phyloP scores from a whole-genome alignment of 1,140 invertebrate genomes.

The Heliconius nattereri region DNA sequence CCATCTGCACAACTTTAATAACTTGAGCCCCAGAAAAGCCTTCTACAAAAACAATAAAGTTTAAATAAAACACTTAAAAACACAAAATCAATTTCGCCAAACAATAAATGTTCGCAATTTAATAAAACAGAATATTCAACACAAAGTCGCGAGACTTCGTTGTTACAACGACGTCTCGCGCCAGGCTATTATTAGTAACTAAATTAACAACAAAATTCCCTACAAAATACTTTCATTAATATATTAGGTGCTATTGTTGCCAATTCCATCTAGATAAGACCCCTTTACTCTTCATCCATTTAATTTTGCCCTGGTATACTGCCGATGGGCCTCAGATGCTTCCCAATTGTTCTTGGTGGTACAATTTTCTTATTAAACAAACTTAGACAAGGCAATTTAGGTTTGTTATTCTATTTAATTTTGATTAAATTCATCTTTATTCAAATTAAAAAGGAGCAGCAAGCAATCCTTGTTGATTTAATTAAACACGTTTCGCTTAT shows the following conservation, averaged over 20 bases:
- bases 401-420: slow-evolving; percentile 54
- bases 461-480: slow-evolving; percentile 41
- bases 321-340: slow-evolving; percentile 35
- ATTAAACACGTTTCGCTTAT: slow-evolving; percentile 36
- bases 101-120: background rate
- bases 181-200: slow-evolving; percentile 6
- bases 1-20: no score
- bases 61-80: background rate
- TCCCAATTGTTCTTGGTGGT: slow-evolving; percentile 44
- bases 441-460: slow-evolving; percentile 44
- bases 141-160: background rate
- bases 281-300: slow-evolving; percentile 31
- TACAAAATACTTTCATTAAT: slow-evolving; percentile 30
- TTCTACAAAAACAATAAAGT: no score
- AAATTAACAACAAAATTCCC: slow-evolving; percentile 25
- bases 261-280: slow-evolving; percentile 22
- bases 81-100: background rate
- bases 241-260: slow-evolving; percentile 31
- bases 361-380: slow-evolving; percentile 54
- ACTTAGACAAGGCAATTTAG: slow-evolving; percentile 45
- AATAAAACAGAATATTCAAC: background rate
- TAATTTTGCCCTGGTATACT: slow-evolving; percentile 43
- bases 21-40: no score
- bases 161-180: slow-evolving; percentile 3
- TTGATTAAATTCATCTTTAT: slow-evolving; percentile 58